Evolutionary conservation across 2,113 vertebrate species (phyloP).

Genomic region (Halichoerus grypus): DNA sequence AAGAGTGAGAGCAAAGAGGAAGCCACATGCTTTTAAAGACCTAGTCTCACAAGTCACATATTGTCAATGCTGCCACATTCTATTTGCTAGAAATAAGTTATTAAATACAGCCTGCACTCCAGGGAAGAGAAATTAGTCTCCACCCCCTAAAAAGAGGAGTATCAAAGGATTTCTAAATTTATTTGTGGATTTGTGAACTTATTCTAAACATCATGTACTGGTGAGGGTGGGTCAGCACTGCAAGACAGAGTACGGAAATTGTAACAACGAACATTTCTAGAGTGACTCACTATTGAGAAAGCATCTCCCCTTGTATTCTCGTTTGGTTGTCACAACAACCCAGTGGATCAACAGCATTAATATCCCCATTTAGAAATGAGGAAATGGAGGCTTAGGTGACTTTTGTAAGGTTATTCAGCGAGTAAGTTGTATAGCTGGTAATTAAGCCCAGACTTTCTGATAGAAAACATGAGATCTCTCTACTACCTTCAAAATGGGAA

Average conservation of each 20-base stretch:
- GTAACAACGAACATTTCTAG: not conserved
- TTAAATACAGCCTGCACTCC: not conserved
- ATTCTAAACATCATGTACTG: not conserved
- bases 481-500: not conserved
- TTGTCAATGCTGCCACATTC: not conserved
- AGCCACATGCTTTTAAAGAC: not conserved
- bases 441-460: constrained; percentile 14
- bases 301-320: not conserved
- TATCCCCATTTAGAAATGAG: constrained; percentile 19
- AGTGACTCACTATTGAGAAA: constrained; percentile 12
- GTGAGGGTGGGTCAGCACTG: not conserved
- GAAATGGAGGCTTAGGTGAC: constrained; percentile 4
- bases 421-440: not conserved
- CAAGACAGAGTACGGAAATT: not conserved
- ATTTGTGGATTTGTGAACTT: not conserved
- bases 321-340: not conserved
- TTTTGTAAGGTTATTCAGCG: not conserved
- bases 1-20: not conserved
- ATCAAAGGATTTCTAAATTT: not conserved
- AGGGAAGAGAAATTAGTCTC: not conserved
- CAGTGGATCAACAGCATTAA: not conserved
- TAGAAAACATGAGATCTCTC: not conserved
- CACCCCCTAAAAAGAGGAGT: not conserved
- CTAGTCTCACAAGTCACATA: not conserved
- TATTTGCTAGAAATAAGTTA: not conserved